Conservation (phyloP, 1,140 invertebrate genomes). For the Zaprionus gabonicus region DNA sequence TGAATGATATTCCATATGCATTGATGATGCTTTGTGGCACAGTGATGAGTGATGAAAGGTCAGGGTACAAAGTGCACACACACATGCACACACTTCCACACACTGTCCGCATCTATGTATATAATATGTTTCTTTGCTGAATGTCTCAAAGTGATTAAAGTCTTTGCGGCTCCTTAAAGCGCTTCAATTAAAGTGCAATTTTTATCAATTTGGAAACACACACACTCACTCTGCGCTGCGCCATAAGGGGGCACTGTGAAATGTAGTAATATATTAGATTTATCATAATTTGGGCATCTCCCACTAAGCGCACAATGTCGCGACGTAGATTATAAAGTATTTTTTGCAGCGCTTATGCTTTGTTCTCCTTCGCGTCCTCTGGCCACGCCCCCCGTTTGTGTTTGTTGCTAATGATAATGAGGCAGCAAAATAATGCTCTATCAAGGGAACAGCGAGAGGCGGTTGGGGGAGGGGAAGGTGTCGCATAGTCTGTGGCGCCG, state of each 20-base stretch:
- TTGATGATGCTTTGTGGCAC: no score
- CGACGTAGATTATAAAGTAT: not conserved
- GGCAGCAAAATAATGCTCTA: not conserved
- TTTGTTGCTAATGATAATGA: conserved; percentile 3
- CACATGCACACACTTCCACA: no score
- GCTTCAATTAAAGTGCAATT: not conserved
- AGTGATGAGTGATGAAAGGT: no score
- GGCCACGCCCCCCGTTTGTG: not conserved
- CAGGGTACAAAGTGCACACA: no score
- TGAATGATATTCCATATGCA: no score
- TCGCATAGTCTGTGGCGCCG: no score
- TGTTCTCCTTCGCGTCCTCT: not conserved
- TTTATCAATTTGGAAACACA: not conserved
- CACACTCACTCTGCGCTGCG: not conserved
- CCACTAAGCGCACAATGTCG: not conserved
- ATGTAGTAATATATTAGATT: not conserved
- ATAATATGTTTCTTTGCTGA: no score
- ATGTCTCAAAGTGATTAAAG: no score
- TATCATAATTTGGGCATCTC: not conserved
- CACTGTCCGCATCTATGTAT: no score
- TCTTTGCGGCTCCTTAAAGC: no score
- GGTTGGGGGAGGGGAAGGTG: not conserved
- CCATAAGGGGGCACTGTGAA: not conserved
- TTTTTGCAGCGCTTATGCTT: not conserved
- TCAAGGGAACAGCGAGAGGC: not conserved